These are phyloP conservation scores for Acrobeloides nanus DNA, from an alignment of 2,888 invertebrate genomes.

Conservation along the genomic window DNA sequence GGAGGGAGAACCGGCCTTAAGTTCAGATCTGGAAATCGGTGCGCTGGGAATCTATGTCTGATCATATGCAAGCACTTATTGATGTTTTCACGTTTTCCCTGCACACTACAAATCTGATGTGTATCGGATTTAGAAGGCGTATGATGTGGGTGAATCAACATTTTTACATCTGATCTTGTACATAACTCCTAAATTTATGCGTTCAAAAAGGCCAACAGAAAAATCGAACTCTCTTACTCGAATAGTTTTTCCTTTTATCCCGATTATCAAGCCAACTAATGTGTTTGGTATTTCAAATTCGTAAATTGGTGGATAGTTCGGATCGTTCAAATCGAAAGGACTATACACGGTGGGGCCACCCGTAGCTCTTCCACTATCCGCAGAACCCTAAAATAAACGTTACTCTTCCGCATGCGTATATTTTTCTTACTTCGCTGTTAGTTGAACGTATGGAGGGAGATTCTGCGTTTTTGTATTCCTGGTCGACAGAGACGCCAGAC, in stretches of 20 bases:
- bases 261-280: slow-evolving; percentile 53
- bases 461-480: slow-evolving; percentile 28
- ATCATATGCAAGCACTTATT: slow-evolving; percentile 50
- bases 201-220: slow-evolving; percentile 1
- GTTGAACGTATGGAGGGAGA: slow-evolving; percentile 27
- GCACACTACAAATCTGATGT: slow-evolving; percentile 52
- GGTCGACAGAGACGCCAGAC: too few species aligned
- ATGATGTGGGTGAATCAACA: slow-evolving; percentile 51
- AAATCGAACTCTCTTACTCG: slow-evolving; percentile 28
- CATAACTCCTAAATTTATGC: slow-evolving; percentile 41
- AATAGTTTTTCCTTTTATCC: slow-evolving; percentile 52
- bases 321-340: slow-evolving; percentile 20
- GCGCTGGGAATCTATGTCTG: slow-evolving; percentile 48
- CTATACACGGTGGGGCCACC: slow-evolving; percentile 33
- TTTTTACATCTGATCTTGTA: slow-evolving; percentile 42
- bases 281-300: slow-evolving; percentile 54
- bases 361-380: slow-evolving; percentile 50
- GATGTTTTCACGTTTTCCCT: slow-evolving; percentile 51
- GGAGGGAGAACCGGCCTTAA: slow-evolving; percentile 52
- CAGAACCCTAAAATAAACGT: slow-evolving; percentile 33
- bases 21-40: slow-evolving; percentile 53
- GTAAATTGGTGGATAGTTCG: slow-evolving; percentile 40
- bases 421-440: slow-evolving; percentile 26
- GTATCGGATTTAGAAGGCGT: slow-evolving; percentile 39
- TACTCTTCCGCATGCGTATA: background rate